Evolutionary conservation across 2,888 invertebrate genomes (phyloP).

Genomic region (Sphaerophoria taeniata): DNA sequence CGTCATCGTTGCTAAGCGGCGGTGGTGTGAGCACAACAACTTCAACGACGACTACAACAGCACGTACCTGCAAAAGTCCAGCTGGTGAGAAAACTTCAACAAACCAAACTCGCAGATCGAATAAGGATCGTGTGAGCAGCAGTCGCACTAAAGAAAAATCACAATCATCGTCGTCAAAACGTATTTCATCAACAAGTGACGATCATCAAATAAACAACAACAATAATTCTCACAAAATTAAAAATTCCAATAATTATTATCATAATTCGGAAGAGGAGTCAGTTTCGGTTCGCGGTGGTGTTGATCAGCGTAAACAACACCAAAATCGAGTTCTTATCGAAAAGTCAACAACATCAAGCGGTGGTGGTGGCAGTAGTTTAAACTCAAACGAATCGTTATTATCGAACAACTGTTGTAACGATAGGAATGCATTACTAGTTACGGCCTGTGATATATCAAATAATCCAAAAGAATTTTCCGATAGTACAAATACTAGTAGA

Average conservation of each 20-base stretch:
- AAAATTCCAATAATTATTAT: conserved; percentile 62
- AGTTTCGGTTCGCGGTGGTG: conserved; percentile 25
- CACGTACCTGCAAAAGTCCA: conserved; percentile 66
- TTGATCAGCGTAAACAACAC: conserved; percentile 41
- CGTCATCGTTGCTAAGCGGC: conserved; percentile 48
- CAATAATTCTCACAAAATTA: conserved; percentile 36
- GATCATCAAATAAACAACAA: conserved; percentile 9
- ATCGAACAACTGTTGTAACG: conserved; percentile 35
- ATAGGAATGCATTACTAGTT: conserved; percentile 65
- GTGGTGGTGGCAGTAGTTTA: conserved; percentile 25
- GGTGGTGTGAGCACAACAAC: conserved; percentile 35
- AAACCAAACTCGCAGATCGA: conserved; percentile 52
- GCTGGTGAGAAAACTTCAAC: conserved; percentile 44
- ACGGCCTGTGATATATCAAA: conserved; percentile 74
- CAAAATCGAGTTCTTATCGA: conserved; percentile 15
- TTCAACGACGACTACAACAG: conserved; percentile 21
- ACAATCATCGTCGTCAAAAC: conserved; percentile 41
- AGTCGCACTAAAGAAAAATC: conserved; percentile 64
- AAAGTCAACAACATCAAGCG: conserved; percentile 8
- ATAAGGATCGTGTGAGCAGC: conserved; percentile 59
- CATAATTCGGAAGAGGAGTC: conserved; percentile 57
- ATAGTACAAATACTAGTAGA: conserved; percentile 72
- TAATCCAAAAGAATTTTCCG: conserved; percentile 62
- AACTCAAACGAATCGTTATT: conserved; percentile 38
- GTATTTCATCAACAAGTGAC: conserved; percentile 43